Conservation (phyloP, 2,113 vertebrate species). For the Philantomba maxwellii region DNA sequence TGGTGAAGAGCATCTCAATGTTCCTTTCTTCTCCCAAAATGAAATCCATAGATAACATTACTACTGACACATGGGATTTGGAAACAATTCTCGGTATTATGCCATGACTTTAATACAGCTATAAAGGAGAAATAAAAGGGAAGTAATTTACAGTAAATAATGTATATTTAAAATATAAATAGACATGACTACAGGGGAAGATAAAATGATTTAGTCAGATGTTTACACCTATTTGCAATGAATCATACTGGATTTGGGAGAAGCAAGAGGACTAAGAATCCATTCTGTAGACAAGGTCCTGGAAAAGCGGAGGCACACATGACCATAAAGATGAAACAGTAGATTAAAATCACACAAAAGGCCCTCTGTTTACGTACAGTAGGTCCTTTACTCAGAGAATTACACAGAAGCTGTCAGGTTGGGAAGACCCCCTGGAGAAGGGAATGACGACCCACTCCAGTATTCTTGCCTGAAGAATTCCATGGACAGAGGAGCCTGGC, state of each 20-base stretch:
- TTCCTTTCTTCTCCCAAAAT: neutral
- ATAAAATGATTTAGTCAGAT: no score
- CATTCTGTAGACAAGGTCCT: neutral
- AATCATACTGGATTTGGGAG: neutral
- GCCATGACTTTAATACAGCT: neutral
- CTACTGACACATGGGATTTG: neutral
- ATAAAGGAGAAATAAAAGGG: neutral
- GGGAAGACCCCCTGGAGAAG: neutral
- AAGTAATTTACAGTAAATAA: neutral
- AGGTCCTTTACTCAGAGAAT: neutral
- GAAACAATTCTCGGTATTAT: neutral
- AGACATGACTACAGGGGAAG: neutral
- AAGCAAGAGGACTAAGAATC: neutral
- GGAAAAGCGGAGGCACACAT: rapidly evolving
- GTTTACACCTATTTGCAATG: neutral
- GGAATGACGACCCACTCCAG: neutral
- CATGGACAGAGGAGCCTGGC: neutral
- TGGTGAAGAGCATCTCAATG: neutral
- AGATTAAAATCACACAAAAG: neutral
- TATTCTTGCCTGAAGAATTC: neutral
- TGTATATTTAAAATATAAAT: neutral
- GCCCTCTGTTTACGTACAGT: neutral
- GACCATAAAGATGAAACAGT: neutral
- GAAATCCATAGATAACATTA: neutral
- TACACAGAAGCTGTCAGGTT: neutral